phyloP scores from a whole-genome alignment of 2,113 vertebrate genomes.

The Madoqua kirkii region DNA sequence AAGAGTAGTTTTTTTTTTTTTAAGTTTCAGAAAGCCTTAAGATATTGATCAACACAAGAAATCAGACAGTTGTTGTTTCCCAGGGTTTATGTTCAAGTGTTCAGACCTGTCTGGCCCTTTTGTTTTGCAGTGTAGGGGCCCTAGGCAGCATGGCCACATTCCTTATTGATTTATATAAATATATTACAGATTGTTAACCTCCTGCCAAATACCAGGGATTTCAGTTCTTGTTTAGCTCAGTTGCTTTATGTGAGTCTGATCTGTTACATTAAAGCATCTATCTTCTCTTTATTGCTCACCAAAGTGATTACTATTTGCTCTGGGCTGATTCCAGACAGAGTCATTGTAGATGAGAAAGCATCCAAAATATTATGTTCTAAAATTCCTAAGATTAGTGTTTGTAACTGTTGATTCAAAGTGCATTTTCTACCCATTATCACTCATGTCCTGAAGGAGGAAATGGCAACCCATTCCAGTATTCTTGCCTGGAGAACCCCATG shows the following conservation, averaged over 20 bases:
- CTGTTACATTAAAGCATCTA: neutral
- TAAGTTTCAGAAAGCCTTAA: constrained; percentile 70
- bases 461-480: neutral
- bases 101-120: constrained; percentile 79
- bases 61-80: constrained; percentile 78
- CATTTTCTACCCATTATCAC: neutral
- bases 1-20: neutral
- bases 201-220: constrained; percentile 67
- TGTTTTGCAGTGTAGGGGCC: constrained; percentile 77
- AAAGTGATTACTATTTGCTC: neutral
- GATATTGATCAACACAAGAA: constrained; percentile 76
- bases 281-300: neutral
- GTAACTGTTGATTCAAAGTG: neutral
- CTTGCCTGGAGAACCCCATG: neutral
- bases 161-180: constrained; percentile 79
- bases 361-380: constrained; percentile 24
- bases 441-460: neutral
- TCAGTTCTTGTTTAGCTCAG: constrained; percentile 60
- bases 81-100: constrained; percentile 80
- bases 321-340: neutral
- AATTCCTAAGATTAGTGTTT: constrained; percentile 42
- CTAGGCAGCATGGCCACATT: constrained; percentile 76
- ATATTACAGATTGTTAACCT: constrained; percentile 74
- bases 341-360: neutral
- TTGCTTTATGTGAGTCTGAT: constrained; percentile 37